These are phyloP conservation scores for Caerostris darwini DNA, from an alignment of 1,140 invertebrate species.

Conservation along the genomic window DNA sequence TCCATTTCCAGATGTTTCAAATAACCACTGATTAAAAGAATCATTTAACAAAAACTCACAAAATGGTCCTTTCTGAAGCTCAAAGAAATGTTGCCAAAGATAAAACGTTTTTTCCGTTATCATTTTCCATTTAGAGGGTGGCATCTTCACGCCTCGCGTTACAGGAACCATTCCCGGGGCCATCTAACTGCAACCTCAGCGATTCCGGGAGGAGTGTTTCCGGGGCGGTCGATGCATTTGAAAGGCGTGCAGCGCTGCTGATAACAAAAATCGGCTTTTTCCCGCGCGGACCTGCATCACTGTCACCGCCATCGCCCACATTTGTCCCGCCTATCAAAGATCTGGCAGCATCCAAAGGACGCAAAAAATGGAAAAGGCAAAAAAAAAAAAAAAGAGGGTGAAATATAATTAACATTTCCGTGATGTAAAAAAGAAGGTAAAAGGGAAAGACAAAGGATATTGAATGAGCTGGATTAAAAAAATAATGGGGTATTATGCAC, in stretches of 20 bases:
- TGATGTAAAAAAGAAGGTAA: neutral
- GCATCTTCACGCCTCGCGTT: neutral
- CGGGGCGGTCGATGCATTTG: slow-evolving; percentile 56
- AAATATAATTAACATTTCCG: slow-evolving; percentile 42
- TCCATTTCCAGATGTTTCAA: neutral
- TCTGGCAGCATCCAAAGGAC: neutral
- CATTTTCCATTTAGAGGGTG: slow-evolving; percentile 11
- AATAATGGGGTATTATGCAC: neutral
- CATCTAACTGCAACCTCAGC: slow-evolving; percentile 7
- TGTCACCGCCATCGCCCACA: slow-evolving; percentile 21
- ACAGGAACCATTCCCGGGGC: neutral
- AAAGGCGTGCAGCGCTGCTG: slow-evolving; percentile 52
- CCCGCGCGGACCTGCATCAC: slow-evolving; percentile 16
- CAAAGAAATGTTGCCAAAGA: neutral
- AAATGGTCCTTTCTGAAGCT: neutral
- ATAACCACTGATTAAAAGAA: neutral
- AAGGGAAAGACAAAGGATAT: slow-evolving; percentile 5
- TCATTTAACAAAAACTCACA: neutral
- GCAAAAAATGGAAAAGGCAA: neutral
- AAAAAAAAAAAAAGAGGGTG: neutral
- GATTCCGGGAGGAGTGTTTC: neutral
- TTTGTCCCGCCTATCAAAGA: slow-evolving; percentile 52
- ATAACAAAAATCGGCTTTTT: slow-evolving; percentile 69
- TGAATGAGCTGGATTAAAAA: neutral
- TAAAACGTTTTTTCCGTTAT: slow-evolving; percentile 33